These are phyloP conservation scores for Tortricodes alternella DNA, from an alignment of 2,888 invertebrate species.

Conservation along the genomic window DNA sequence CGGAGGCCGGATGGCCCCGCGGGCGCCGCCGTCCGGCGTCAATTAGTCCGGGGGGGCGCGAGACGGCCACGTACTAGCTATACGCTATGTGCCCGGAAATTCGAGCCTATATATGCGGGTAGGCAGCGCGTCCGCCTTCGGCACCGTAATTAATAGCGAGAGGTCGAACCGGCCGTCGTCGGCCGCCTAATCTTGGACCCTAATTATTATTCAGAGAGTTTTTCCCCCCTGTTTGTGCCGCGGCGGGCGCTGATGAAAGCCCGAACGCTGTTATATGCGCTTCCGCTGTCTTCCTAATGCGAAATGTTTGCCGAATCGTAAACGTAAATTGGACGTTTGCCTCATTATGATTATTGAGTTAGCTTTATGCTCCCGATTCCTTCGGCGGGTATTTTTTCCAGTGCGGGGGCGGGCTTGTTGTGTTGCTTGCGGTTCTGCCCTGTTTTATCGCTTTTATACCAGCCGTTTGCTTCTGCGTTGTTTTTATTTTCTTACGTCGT, in stretches of 20 bases:
- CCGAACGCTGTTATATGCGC: slow-evolving; percentile 36
- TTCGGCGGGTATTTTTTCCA: slow-evolving; percentile 14
- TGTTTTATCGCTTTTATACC: slow-evolving; percentile 27
- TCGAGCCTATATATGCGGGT: slow-evolving; percentile 61
- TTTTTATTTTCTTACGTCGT: slow-evolving; percentile 17
- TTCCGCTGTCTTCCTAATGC: slow-evolving; percentile 37
- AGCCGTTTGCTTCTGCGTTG: slow-evolving; percentile 10
- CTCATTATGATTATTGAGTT: slow-evolving; percentile 51
- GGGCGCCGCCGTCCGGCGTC: slow-evolving; percentile 73
- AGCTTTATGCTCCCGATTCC: slow-evolving; percentile 35
- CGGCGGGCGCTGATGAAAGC: slow-evolving; percentile 53
- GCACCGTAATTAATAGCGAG: slow-evolving; percentile 70
- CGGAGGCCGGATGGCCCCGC: slow-evolving; percentile 68
- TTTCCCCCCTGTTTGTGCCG: slow-evolving; percentile 50
- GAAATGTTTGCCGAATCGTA: slow-evolving; percentile 50
- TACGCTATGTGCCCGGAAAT: slow-evolving; percentile 68
- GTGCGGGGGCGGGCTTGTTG: slow-evolving; percentile 7
- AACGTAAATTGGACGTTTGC: slow-evolving; percentile 58
- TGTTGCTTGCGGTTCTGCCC: slow-evolving; percentile 22
- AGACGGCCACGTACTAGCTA: slow-evolving; percentile 52
- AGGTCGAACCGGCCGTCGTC: slow-evolving; percentile 48
- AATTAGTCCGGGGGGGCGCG: slow-evolving; percentile 71
- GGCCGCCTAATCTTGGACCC: slow-evolving; percentile 43
- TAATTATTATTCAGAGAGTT: slow-evolving; percentile 57
- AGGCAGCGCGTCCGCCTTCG: slow-evolving; percentile 45